These are phyloP conservation scores for Meganola albula DNA, from an alignment of 2,888 invertebrate genomes.

Conservation along the genomic window DNA sequence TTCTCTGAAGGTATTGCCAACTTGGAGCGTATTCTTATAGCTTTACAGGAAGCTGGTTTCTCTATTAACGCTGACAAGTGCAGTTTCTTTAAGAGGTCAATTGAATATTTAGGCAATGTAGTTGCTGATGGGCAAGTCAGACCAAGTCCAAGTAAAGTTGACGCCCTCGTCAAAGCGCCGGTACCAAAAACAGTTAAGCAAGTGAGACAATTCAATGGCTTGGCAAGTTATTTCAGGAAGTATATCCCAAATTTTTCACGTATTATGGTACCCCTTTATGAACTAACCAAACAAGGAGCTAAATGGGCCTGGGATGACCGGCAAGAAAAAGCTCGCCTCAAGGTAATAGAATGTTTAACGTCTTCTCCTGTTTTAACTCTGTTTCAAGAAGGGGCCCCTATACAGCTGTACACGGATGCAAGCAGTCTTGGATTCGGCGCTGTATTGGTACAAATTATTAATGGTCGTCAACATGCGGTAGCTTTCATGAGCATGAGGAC, in stretches of 20 bases:
- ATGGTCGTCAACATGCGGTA: constrained; percentile 6
- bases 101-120: constrained; percentile 31
- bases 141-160: constrained; percentile 28
- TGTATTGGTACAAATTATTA: constrained; percentile 2
- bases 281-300: constrained; percentile 17
- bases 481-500: constrained; percentile 15
- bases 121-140: constrained; percentile 24
- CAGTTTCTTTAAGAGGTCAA: constrained; percentile 20
- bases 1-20: constrained; percentile 15
- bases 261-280: constrained; percentile 19
- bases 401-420: constrained; percentile 7
- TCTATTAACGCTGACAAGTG: constrained; percentile 29
- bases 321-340: constrained; percentile 19
- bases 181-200: constrained; percentile 25
- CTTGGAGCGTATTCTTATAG: constrained; percentile 22
- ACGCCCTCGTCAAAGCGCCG: constrained; percentile 28
- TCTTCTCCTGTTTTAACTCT: constrained; percentile 4
- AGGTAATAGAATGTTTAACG: constrained; percentile 9
- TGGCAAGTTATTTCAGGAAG: constrained; percentile 19
- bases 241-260: constrained; percentile 24
- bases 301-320: constrained; percentile 19
- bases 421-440: constrained; percentile 6
- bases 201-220: constrained; percentile 15
- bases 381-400: constrained; percentile 10
- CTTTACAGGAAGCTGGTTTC: constrained; percentile 26